phyloP scores from a whole-genome alignment of 2,888 invertebrate genomes.

The Troides oblongomaculatus region DNA sequence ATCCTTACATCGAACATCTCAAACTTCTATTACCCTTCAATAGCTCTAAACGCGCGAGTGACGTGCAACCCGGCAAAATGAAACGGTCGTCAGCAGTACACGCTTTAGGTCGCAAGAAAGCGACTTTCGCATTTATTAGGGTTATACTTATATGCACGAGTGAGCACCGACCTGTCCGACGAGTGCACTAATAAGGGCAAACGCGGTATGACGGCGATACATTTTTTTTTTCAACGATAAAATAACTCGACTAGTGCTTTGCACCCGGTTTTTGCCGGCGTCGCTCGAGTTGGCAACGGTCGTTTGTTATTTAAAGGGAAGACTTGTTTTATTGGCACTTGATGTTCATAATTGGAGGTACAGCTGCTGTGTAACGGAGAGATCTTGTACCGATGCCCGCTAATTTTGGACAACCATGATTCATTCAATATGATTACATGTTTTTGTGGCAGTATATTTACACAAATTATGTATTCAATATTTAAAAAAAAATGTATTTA shows the following conservation, averaged over 20 bases:
- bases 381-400: constrained; percentile 3
- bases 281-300: constrained; percentile 35
- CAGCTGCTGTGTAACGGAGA: constrained; percentile 17
- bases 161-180: constrained; percentile 48
- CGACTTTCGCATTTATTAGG: constrained; percentile 32
- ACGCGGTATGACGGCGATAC: constrained; percentile 60
- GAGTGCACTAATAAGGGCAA: constrained; percentile 64
- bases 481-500: too few species aligned
- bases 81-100: constrained; percentile 24
- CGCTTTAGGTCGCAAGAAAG: constrained; percentile 8
- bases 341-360: constrained; percentile 12
- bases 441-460: too few species aligned
- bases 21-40: constrained; percentile 17
- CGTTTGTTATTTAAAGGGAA: constrained; percentile 24
- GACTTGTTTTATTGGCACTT: constrained; percentile 16
- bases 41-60: constrained; percentile 24
- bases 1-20: constrained; percentile 1
- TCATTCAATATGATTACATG: too few species aligned
- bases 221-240: constrained; percentile 52
- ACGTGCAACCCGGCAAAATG: constrained; percentile 32
- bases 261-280: constrained; percentile 49
- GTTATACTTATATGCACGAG: constrained; percentile 45
- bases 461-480: too few species aligned
- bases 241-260: constrained; percentile 57
- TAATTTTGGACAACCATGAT: too few species aligned